Conservation (phyloP, 2,888 invertebrate genomes). For the Cenopis cana region DNA sequence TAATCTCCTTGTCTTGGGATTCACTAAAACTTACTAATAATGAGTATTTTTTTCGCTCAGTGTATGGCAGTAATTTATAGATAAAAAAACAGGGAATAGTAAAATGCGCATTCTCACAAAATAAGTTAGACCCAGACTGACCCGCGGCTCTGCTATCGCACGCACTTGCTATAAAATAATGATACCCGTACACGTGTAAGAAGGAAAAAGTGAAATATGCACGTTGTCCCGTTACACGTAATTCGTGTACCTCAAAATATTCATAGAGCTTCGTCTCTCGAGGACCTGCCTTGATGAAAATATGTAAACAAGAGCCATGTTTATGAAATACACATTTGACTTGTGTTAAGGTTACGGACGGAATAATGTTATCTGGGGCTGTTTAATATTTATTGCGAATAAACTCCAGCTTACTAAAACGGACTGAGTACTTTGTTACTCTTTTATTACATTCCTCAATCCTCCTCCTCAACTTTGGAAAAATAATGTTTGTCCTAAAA, state of each 20-base stretch:
- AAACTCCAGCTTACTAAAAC: not conserved
- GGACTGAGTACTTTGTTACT: not conserved
- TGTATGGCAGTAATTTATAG: no score
- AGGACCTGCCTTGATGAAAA: conserved; percentile 66
- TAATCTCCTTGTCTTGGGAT: no score
- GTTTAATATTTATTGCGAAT: conserved; percentile 6
- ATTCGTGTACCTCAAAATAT: conserved; percentile 72
- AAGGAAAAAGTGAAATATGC: conserved; percentile 50
- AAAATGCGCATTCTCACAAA: not conserved
- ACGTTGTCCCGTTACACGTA: conserved; percentile 60
- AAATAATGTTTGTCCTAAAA: no score
- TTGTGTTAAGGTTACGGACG: conserved; percentile 46
- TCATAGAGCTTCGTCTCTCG: conserved; percentile 70
- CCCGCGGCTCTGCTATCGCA: conserved; percentile 4
- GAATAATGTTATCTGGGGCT: conserved; percentile 17
- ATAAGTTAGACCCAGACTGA: not conserved
- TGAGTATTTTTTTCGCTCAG: no score
- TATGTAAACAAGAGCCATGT: conserved; percentile 63
- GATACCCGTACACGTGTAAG: conserved; percentile 50
- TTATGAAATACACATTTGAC: conserved; percentile 62
- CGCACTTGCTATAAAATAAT: conserved; percentile 45
- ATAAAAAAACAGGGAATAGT: no score
- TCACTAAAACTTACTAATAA: no score
- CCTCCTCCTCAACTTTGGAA: no score
- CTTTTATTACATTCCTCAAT: not conserved